Evolutionary conservation across 2,113 vertebrate species (phyloP).

Genomic region (Plectropomus leopardus): DNA sequence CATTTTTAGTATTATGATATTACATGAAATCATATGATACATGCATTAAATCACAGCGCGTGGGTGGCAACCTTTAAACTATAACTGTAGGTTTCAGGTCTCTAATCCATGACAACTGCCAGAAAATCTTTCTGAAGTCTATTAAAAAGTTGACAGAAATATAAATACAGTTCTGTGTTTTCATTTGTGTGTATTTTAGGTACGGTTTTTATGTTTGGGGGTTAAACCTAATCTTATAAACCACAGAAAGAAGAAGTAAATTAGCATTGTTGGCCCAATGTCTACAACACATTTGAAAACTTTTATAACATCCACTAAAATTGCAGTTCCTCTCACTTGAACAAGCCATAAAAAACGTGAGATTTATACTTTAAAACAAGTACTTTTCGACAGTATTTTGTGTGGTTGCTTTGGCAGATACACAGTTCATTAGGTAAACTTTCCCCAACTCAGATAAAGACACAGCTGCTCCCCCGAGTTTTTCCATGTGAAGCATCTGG

Average conservation of each 20-base stretch:
- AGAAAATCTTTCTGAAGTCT: not conserved
- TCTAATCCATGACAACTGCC: not conserved
- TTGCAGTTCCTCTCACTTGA: not conserved
- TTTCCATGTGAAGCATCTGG: not conserved
- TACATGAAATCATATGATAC: not conserved
- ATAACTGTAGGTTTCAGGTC: not conserved
- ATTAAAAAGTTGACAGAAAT: not conserved
- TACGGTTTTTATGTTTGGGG: not conserved
- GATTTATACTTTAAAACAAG: not conserved
- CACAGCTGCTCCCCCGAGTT: too few relatives aligned
- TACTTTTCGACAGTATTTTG: not conserved
- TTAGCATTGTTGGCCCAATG: not conserved
- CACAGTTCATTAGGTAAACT: not conserved
- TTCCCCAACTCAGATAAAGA: not conserved
- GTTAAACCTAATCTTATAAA: not conserved
- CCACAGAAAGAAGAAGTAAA: not conserved
- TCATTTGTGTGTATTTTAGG: not conserved
- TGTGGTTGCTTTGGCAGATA: not conserved
- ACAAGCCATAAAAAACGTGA: not conserved
- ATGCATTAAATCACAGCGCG: not conserved
- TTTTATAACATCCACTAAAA: not conserved
- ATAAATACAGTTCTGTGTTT: not conserved
- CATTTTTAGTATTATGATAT: not conserved
- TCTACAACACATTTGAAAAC: not conserved
- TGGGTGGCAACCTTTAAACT: not conserved